phyloP scores from a whole-genome alignment of 1,140 invertebrate species.

The Drosophila novamexicana region DNA sequence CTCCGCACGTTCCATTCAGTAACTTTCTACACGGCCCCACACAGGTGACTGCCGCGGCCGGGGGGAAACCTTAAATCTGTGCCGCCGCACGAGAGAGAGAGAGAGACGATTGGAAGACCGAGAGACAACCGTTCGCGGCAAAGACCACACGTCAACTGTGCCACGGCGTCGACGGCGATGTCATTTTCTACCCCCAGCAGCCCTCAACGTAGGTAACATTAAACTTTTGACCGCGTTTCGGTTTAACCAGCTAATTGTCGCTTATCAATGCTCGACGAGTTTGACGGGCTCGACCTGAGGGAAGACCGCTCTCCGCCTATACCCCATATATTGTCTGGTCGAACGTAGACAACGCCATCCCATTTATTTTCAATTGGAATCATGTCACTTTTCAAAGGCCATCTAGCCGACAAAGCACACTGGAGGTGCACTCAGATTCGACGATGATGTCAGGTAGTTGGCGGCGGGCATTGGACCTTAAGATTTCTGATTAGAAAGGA shows the following conservation, averaged over 20 bases:
- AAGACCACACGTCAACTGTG: conserved; percentile 53
- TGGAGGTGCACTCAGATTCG: conserved; percentile 4
- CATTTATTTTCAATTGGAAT: conserved; percentile 37
- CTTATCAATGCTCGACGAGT: conserved; percentile 52
- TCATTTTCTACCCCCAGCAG: conserved; percentile 66
- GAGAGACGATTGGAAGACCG: not conserved
- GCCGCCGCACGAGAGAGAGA: not conserved
- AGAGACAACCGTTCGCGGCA: conserved; percentile 32
- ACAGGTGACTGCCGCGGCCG: not conserved
- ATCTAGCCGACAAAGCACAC: conserved; percentile 65
- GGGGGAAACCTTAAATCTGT: conserved; percentile 67
- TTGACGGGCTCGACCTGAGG: not conserved
- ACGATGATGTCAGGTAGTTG: not conserved
- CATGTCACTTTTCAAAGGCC: conserved; percentile 55
- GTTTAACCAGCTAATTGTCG: conserved; percentile 63
- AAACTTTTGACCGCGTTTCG: conserved; percentile 77
- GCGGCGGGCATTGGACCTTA: not conserved
- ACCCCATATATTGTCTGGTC: conserved; percentile 15
- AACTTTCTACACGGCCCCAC: not conserved
- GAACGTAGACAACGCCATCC: conserved; percentile 37
- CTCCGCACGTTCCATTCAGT: conserved; percentile 18
- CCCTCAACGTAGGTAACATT: conserved; percentile 55
- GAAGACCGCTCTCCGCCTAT: not conserved
- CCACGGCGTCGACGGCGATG: conserved; percentile 33
- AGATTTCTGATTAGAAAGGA: not conserved